Evolutionary conservation across 1,140 invertebrate species (phyloP).

Genomic region (Pseudachorutes palmiensis): DNA sequence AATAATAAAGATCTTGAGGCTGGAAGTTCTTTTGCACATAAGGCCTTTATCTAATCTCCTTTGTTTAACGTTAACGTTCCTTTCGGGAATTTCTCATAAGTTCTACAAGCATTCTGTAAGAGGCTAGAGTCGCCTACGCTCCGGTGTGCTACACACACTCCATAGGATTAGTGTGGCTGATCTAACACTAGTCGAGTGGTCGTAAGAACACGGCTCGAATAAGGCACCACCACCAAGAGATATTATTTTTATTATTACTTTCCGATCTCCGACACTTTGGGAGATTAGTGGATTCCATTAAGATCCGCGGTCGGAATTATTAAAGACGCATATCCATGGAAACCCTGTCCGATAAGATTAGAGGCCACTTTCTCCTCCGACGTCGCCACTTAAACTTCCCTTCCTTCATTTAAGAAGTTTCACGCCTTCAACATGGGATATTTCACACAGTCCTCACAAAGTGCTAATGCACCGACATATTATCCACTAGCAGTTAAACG

Average conservation of each 20-base stretch:
- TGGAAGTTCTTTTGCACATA: not conserved
- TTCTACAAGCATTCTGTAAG: not conserved
- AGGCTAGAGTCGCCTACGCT: not conserved
- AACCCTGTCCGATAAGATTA: not conserved
- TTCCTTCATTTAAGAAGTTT: no score
- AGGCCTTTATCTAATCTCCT: slow-evolving; percentile 4
- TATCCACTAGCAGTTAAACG: no score
- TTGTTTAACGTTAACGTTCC: not conserved
- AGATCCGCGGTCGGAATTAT: no score
- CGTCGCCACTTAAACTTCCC: no score
- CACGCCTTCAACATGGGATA: no score
- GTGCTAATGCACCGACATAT: no score
- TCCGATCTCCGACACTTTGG: not conserved
- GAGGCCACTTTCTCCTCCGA: not conserved
- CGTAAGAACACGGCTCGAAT: not conserved
- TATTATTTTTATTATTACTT: slow-evolving; percentile 3
- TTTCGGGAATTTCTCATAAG: not conserved
- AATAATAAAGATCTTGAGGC: slow-evolving; percentile 8
- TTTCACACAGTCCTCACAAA: no score
- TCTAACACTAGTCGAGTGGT: no score
- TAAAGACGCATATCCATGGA: not conserved
- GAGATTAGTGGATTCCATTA: slow-evolving; percentile 11
- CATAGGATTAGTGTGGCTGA: not conserved
- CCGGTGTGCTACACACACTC: not conserved
- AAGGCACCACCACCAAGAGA: not conserved